Conservation (phyloP, 2,888 invertebrate genomes). For the Noctuana brunneofusca region DNA sequence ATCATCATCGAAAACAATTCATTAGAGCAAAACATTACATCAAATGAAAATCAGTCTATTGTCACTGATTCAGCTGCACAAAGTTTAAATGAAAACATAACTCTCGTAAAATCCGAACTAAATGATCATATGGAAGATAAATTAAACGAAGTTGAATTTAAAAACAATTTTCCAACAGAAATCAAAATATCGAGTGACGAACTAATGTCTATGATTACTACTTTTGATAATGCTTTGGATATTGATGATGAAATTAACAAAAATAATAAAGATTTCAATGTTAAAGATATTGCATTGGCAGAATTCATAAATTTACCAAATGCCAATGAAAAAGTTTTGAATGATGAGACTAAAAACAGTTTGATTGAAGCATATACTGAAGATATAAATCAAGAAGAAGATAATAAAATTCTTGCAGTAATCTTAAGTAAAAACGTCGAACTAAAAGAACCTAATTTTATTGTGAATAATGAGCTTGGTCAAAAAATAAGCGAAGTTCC, state of each 20-base stretch:
- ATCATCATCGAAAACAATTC: background rate
- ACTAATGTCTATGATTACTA: background rate
- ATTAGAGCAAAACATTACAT: background rate
- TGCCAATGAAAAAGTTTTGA: background rate
- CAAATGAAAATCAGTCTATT: background rate
- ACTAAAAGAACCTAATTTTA: constrained; percentile 1
- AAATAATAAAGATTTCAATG: background rate
- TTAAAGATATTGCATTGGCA: background rate
- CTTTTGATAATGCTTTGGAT: background rate
- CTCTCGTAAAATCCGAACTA: background rate
- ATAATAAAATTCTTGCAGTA: constrained; percentile 18
- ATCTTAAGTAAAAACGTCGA: background rate
- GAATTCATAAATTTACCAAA: background rate
- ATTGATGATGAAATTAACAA: background rate
- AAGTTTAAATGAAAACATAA: background rate
- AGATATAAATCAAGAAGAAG: constrained; percentile 2
- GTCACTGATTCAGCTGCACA: background rate
- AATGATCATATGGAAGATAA: background rate
- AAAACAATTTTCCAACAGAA: background rate
- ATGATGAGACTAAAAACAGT: background rate
- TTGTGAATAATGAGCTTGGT: background rate
- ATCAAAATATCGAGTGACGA: background rate
- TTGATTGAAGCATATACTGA: background rate
- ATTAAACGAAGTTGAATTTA: background rate
- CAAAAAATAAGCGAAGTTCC: background rate